Conservation (phyloP, 1,140 invertebrate genomes). For the Bombus pyrosoma region DNA sequence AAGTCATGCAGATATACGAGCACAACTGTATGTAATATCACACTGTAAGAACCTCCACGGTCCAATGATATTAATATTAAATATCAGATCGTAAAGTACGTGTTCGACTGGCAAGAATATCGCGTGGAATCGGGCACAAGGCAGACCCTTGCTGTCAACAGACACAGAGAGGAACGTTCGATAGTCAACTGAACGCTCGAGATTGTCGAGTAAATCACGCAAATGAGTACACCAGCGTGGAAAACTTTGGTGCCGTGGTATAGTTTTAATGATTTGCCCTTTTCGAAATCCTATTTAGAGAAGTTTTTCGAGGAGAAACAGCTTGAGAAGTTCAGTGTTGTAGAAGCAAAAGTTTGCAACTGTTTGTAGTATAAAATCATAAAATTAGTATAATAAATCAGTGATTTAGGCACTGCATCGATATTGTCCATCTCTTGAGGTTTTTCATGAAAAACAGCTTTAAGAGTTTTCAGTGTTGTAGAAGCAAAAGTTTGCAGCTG, state of each 20-base stretch:
- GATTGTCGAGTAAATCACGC: neutral
- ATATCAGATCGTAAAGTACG: constrained; percentile 35
- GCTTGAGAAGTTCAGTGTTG: too few species aligned
- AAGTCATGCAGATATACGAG: constrained; percentile 22
- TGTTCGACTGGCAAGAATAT: constrained; percentile 7
- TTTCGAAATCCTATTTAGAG: too few species aligned
- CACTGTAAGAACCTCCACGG: constrained; percentile 14
- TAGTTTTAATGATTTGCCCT: too few species aligned
- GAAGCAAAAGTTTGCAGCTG: too few species aligned
- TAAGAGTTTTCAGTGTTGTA: too few species aligned
- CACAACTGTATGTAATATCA: constrained; percentile 36
- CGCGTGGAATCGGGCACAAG: constrained; percentile 2
- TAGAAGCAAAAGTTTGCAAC: too few species aligned
- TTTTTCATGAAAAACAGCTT: too few species aligned
- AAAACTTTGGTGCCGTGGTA: neutral
- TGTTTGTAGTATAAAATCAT: too few species aligned
- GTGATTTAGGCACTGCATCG: too few species aligned
- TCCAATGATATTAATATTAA: constrained; percentile 44
- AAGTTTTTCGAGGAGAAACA: too few species aligned
- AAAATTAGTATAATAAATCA: too few species aligned
- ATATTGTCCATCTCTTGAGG: too few species aligned
- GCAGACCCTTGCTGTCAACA: neutral
- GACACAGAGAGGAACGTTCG: neutral
- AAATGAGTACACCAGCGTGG: neutral
- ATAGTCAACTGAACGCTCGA: neutral